A percentile compares a stretch with the other conserved stretches of the same genome.
Conservation (phyloP, 2,797 vertebrate species). For the Champsocephalus gunnari region DNA sequence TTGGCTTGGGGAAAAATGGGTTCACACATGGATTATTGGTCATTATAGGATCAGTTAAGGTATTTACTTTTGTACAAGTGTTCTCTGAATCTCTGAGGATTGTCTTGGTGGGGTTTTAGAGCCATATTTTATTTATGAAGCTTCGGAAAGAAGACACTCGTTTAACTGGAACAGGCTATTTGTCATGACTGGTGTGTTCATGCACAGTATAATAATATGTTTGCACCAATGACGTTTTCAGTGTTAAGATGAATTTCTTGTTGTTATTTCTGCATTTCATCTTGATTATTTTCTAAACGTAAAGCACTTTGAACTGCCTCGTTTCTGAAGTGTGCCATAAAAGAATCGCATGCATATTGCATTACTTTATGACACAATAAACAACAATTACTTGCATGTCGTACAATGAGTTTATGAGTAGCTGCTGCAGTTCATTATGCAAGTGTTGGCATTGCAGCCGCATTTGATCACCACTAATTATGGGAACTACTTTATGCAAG, state of each 20-base stretch:
- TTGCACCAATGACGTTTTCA: too few species aligned
- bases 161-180: too few species aligned
- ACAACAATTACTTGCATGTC: background rate
- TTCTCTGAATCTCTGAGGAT: background rate
- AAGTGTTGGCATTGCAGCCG: background rate
- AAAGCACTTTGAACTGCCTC: too few species aligned
- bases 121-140: background rate
- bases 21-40: background rate
- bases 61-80: background rate
- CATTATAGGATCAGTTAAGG: background rate
- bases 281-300: too few species aligned
- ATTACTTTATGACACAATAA: background rate
- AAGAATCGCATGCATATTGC: too few species aligned
- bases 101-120: background rate
- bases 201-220: background rate
- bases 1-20: background rate
- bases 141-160: background rate
- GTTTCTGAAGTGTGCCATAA: too few species aligned
- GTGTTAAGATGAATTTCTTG: too few species aligned
- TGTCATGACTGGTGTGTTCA: background rate
- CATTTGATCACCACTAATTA: slow-evolving; percentile 7
- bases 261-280: too few species aligned
- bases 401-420: background rate
- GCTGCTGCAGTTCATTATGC: slow-evolving; percentile 10
- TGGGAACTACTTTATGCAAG: background rate